Evolutionary conservation across 2,113 vertebrate species (phyloP).

Genomic region (Menura novaehollandiae): DNA sequence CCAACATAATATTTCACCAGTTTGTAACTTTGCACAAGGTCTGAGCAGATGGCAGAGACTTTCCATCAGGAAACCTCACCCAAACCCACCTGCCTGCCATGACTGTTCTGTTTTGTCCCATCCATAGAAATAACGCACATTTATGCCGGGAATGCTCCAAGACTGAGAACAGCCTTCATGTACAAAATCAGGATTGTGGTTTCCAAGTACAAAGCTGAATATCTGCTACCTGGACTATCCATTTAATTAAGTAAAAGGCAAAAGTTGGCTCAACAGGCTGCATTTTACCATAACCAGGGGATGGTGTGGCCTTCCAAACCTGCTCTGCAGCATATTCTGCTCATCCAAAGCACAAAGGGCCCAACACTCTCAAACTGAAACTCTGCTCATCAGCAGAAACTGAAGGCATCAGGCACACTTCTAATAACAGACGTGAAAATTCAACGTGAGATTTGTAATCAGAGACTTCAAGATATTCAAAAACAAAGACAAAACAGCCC

Average conservation of each 20-base stretch:
- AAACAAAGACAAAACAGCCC: neutral
- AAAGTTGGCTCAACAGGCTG: accelerated
- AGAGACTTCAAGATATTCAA: neutral
- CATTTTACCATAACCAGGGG: neutral
- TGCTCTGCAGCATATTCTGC: neutral
- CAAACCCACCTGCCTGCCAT: neutral
- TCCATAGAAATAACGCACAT: neutral
- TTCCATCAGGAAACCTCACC: neutral
- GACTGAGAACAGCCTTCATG: neutral
- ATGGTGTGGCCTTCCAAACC: neutral
- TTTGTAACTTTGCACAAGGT: neutral
- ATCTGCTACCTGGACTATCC: neutral
- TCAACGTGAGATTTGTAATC: accelerated
- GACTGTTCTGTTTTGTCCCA: neutral
- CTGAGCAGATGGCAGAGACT: neutral
- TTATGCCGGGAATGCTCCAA: neutral
- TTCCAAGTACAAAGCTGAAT: neutral
- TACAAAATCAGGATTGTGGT: neutral
- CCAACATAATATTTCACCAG: neutral
- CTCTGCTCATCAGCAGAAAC: neutral
- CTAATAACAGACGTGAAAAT: neutral
- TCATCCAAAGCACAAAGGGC: neutral
- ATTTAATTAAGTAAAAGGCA: neutral
- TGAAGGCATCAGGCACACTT: neutral
- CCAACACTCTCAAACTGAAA: neutral